Evolutionary conservation across 2,888 invertebrate species (phyloP), one percentile per base, ranked within the genome.

Genomic region (Electrophaes corylata): DNA sequence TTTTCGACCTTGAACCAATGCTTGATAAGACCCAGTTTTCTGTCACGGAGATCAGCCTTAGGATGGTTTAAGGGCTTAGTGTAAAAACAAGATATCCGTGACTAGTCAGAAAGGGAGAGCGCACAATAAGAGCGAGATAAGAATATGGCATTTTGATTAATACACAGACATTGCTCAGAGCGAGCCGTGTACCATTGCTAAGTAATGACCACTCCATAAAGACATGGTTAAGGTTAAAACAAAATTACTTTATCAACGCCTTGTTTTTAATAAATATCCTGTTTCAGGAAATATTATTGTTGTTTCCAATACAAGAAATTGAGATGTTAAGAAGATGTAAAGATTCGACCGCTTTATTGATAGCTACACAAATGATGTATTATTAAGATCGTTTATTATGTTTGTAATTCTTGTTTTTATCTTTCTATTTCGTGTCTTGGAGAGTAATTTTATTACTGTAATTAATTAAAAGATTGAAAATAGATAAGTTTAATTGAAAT

Each of bases 201-300:
- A 91, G 91, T 91, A 91, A 91, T 91, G 91, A 87, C 91, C 91
- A 88, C 87, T 90, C 91, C 91, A 91, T 91, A 89, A 91, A 90
- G 91, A 91, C 91, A 91, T 88, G 91, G 89, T 90, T 90, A 91
- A 91, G 91, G 91, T 91, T 91, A 90, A 91, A 91, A 91, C 90
- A 91, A 91, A 91, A 91, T 91, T 91, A 91, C 91, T 91, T 91
- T 91, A 91, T 91, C 91, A 91, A 90, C 91, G 91, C 89, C 91
- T 91, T 90, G 90, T 91, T 91, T 91, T 88, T 88, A 91, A 91
- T 91, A 91, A 91, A 91, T 91, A 91, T 90, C 88, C 90, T 86
- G 90, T 91, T 91, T 91, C 90, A 90, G 91, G 91, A 91, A 91
- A 87, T 91, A 91, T 91, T 91, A 87, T 91, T 86, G 88, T 89